Evolutionary conservation across 35 echinoderm and acorn worm genomes (phyloP).

Genomic region (Ophiothrix spiculata): DNA sequence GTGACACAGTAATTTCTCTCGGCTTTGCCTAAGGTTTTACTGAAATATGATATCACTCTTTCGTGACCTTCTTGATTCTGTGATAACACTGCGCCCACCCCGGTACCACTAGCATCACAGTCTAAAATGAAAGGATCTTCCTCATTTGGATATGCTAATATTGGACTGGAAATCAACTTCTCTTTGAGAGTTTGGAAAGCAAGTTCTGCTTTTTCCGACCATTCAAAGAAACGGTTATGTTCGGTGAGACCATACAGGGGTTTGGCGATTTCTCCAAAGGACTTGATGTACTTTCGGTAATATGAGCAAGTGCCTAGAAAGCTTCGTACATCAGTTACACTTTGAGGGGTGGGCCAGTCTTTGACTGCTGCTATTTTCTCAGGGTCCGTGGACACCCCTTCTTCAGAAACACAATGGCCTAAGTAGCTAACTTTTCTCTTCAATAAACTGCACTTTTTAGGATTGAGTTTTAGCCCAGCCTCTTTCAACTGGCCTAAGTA

Average conservation of each 20-base stretch:
- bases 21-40: not conserved
- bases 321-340: not conserved
- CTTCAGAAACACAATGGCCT: not conserved
- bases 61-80: not conserved
- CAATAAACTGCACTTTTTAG: not conserved
- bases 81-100: not conserved
- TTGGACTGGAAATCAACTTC: not conserved
- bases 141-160: constrained; percentile 31
- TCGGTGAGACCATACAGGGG: constrained; percentile 28
- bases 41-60: constrained; percentile 19
- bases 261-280: constrained; percentile 26
- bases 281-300: constrained; percentile 27
- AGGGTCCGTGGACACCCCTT: constrained; percentile 10
- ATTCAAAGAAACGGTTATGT: not conserved
- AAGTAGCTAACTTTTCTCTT: not conserved
- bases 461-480: not conserved
- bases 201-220: not conserved
- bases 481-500: too few relatives aligned
- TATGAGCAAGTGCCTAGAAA: constrained; percentile 39
- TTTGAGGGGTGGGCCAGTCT: constrained; percentile 23
- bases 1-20: constrained; percentile 53
- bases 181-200: constrained; percentile 31
- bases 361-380: constrained; percentile 11
- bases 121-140: not conserved
- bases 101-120: not conserved